These are phyloP conservation scores for Tupiocoris notatus DNA, from an alignment of 2,888 invertebrate species.

Conservation along the genomic window DNA sequence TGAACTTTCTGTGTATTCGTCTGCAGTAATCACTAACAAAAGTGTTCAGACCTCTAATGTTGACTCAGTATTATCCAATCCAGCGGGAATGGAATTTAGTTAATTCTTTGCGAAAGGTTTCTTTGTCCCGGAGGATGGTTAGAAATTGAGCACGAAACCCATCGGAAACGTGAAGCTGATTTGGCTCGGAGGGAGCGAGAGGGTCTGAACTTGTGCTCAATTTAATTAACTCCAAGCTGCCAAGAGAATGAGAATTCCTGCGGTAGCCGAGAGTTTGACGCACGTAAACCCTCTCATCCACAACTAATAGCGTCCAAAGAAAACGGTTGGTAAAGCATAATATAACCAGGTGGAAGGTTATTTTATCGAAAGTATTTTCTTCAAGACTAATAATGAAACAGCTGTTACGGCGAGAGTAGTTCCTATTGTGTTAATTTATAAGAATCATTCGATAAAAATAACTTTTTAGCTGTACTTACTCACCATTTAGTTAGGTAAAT, in stretches of 20 bases:
- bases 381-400: not conserved
- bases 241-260: conserved; percentile 26
- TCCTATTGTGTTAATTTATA: too few species aligned
- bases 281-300: not conserved
- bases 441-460: too few species aligned
- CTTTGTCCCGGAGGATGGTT: not conserved
- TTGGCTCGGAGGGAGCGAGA: not conserved
- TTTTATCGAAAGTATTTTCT: not conserved
- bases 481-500: too few species aligned
- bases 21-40: too few species aligned
- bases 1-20: too few species aligned
- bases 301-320: not conserved
- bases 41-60: too few species aligned
- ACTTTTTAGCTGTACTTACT: too few species aligned
- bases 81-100: not conserved
- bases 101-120: not conserved
- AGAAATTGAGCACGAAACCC: not conserved
- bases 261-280: not conserved
- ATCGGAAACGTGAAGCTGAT: not conserved
- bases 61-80: not conserved
- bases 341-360: not conserved
- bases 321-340: not conserved
- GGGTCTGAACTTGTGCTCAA: conserved; percentile 7
- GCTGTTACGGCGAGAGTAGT: too few species aligned
- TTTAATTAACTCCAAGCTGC: conserved; percentile 26